phyloP scores from a whole-genome alignment of 2,888 invertebrate genomes.

The Dyspetes luteomarginatus region DNA sequence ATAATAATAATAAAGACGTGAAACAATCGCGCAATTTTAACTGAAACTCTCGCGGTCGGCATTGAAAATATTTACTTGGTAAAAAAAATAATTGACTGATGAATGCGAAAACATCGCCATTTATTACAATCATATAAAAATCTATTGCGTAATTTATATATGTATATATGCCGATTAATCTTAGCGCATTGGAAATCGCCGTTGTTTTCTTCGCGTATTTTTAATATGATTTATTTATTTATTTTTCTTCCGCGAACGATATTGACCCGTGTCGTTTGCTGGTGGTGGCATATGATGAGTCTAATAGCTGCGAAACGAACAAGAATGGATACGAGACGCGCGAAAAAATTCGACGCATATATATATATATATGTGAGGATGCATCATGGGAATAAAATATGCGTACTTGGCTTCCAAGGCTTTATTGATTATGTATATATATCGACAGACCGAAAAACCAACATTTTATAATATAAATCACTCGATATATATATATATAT shows the following conservation, averaged over 20 bases:
- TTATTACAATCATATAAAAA: background rate
- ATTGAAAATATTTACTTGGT: too few relatives aligned
- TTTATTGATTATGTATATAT: too few relatives aligned
- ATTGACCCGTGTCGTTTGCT: constrained; percentile 37
- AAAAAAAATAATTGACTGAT: background rate
- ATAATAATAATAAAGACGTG: background rate
- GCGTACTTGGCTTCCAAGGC: constrained; percentile 34
- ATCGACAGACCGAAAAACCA: background rate
- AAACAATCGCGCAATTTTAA: too few relatives aligned
- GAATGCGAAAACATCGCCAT: constrained; percentile 10
- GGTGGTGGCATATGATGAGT: too few relatives aligned
- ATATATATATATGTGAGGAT: too few relatives aligned
- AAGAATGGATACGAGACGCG: too few relatives aligned
- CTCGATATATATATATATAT: background rate
- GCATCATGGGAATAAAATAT: constrained; percentile 10
- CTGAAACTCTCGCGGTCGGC: too few relatives aligned
- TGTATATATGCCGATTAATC: background rate
- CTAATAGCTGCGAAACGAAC: too few relatives aligned
- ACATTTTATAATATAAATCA: constrained; percentile 4
- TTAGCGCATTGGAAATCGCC: constrained; percentile 38
- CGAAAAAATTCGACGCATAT: too few relatives aligned
- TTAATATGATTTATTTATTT: constrained; percentile 3
- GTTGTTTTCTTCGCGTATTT: constrained; percentile 41
- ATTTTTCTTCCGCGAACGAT: constrained; percentile 45
- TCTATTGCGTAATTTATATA: constrained; percentile 20